Evolutionary conservation across 1,140 invertebrate species (phyloP), one percentile per base, ranked within the genome.

Genomic region (Caenorhabditis brenneri): DNA sequence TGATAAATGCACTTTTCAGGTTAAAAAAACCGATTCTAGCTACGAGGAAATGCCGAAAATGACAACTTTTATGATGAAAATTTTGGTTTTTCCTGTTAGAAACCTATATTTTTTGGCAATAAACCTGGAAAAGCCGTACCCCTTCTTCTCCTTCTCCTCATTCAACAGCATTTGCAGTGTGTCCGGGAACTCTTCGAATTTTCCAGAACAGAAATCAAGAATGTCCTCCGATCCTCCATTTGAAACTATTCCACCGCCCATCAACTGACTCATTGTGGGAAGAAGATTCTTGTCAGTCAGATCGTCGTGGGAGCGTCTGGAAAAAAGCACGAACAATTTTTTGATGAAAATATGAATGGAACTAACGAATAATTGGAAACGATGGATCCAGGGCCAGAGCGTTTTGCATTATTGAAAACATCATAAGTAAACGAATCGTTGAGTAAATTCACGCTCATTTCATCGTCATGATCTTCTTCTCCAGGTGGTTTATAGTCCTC

Each of bases 201-300:
- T 42, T 22, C 81, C 81, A 39, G 81, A 74, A 39, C 60, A 82
- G 3, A 82, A 74, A 39, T 65, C 74, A 2, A 82, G 58, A 46
- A 82, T n/a, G n/a, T 82, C 81, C 1, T 82, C 58, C 9, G 2
- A 24, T 10, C 24, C 22, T 2, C 12, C 53, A 4, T 0, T n/a
- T 19, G 19, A 51, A 22, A 33, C 16, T 36, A 22, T 29, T 10
- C 10, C 29, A 36, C 33, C 58, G 3, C 65, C 65, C 3, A 24
- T 31, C 19, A 51, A 15, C 31, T 48, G 29, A 15, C 24, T 69
- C 60, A 42, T 82, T n/a, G 22, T 46, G 2, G 29, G 80, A 24
- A 55, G 7, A 15, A 65, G 9, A n/a, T 31, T 33, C n/a, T 82
- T 29, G n/a, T 74, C 81, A 2, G 19, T 27, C 1, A 29, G 24